Conservation (phyloP, 1,140 invertebrate genomes). For the Frieseomelitta varia region DNA sequence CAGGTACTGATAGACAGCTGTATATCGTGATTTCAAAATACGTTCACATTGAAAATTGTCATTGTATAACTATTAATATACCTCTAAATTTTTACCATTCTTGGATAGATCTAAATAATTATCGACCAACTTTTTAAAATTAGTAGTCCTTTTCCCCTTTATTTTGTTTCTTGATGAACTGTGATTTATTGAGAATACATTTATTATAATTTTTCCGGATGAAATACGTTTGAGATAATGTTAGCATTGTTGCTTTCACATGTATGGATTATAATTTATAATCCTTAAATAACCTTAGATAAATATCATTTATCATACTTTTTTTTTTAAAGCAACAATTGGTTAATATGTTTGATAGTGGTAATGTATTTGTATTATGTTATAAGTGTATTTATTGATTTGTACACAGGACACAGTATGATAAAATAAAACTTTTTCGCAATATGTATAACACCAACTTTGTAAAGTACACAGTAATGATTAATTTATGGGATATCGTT, state of each 20-base stretch:
- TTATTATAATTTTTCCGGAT: constrained; percentile 18
- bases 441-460: constrained; percentile 51
- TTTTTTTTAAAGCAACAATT: constrained; percentile 1
- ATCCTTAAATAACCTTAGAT: constrained; percentile 22
- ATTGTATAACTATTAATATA: not conserved
- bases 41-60: constrained; percentile 12
- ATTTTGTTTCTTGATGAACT: not conserved
- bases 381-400: constrained; percentile 56
- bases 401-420: constrained; percentile 43
- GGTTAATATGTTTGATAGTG: constrained; percentile 17
- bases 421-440: constrained; percentile 51
- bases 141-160: not conserved
- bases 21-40: constrained; percentile 11
- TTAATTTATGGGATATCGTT: constrained; percentile 47
- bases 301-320: constrained; percentile 29
- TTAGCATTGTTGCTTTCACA: not conserved
- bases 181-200: constrained; percentile 17
- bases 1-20: constrained; percentile 41
- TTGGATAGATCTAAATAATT: not conserved
- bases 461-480: constrained; percentile 45
- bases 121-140: not conserved
- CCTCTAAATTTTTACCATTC: constrained; percentile 4
- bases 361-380: constrained; percentile 43
- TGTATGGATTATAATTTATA: not conserved
- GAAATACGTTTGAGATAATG: constrained; percentile 13